Conservation (phyloP, 2,113 vertebrate genomes). For the Chaenocephalus aceratus region DNA sequence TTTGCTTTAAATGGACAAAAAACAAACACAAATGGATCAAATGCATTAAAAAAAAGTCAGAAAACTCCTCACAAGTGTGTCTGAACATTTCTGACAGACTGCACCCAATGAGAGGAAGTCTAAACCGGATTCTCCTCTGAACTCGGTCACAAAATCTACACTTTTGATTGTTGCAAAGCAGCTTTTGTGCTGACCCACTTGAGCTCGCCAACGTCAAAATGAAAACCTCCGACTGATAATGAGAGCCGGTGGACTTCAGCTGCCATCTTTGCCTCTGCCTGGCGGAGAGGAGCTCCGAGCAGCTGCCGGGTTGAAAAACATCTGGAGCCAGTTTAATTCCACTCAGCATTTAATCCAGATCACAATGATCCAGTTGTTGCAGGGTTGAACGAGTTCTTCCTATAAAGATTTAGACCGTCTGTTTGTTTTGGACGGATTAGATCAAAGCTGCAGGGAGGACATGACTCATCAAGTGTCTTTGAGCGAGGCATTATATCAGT, state of each 20-base stretch:
- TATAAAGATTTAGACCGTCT: constrained; percentile 4
- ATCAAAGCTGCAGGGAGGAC: neutral
- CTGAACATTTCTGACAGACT: neutral
- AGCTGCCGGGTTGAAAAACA: constrained; percentile 62
- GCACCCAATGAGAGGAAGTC: neutral
- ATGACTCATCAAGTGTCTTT: neutral
- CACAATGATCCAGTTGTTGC: constrained; percentile 58
- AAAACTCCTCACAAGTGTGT: neutral
- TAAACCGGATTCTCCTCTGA: neutral
- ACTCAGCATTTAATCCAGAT: constrained; percentile 59
- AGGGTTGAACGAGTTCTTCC: constrained; percentile 13
- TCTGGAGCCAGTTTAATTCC: constrained; percentile 71
- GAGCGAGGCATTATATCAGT: neutral
- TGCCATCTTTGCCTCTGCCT: constrained; percentile 45
- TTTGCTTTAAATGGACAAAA: no score
- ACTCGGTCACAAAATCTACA: neutral
- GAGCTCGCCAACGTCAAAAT: neutral
- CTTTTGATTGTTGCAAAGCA: constrained; percentile 39
- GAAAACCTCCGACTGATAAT: constrained; percentile 30
- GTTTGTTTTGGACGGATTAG: neutral
- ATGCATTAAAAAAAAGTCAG: no score
- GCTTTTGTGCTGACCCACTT: constrained; percentile 55
- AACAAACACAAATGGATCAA: no score
- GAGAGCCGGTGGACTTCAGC: constrained; percentile 36
- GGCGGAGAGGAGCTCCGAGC: constrained; percentile 23